These are phyloP conservation scores for Drosophila siamana DNA, from an alignment of 2,888 invertebrate genomes.

Conservation along the genomic window DNA sequence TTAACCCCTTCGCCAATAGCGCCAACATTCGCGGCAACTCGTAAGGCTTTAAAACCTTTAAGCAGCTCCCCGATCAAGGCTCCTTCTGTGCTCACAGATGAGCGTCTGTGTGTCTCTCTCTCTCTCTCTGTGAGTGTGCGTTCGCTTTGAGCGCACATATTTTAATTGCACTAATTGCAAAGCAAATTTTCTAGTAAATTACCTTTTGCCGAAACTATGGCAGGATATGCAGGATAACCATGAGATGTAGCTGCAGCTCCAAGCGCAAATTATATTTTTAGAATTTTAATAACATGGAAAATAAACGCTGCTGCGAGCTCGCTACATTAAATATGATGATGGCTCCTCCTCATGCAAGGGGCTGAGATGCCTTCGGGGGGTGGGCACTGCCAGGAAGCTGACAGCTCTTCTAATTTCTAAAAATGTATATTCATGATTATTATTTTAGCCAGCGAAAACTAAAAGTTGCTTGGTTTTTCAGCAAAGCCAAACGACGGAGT, in stretches of 20 bases:
- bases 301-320: conserved; percentile 45
- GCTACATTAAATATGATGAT: conserved; percentile 39
- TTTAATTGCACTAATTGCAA: conserved; percentile 79
- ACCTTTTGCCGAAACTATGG: conserved; percentile 65
- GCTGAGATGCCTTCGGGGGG: conserved; percentile 20
- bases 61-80: conserved; percentile 8
- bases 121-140: neutral
- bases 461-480: conserved; percentile 63
- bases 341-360: conserved; percentile 6
- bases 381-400: conserved; percentile 9
- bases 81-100: neutral
- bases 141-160: conserved; percentile 58
- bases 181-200: conserved; percentile 82
- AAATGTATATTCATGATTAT: conserved; percentile 74
- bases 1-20: conserved; percentile 43
- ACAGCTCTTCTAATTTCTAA: conserved; percentile 47
- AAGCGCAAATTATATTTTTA: conserved; percentile 64
- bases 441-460: conserved; percentile 70
- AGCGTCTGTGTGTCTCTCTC: neutral
- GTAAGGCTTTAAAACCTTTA: too few species aligned
- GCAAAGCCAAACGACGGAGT: conserved; percentile 31
- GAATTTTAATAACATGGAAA: conserved; percentile 66
- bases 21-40: conserved; percentile 15
- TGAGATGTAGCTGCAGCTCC: conserved; percentile 21
- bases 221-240: conserved; percentile 21